phyloP scores from a whole-genome alignment of 2,113 vertebrate species.

The Coracopsis vasa region DNA sequence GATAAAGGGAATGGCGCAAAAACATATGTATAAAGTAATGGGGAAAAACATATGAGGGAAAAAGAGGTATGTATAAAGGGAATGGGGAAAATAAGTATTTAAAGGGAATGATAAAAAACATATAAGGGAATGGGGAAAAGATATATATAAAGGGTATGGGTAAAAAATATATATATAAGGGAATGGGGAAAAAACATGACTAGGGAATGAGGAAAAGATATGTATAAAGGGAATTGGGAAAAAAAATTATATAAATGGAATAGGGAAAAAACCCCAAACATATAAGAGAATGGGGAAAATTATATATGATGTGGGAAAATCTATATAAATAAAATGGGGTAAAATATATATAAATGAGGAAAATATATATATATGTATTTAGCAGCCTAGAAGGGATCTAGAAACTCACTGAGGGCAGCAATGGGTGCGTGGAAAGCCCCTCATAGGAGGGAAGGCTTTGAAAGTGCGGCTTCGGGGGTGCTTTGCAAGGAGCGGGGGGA shows the following conservation, averaged over 20 bases:
- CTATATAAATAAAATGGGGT: neutral
- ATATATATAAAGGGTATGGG: neutral
- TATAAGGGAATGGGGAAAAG: neutral
- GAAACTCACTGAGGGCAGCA: neutral
- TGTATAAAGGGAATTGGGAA: neutral
- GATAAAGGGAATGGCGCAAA: neutral
- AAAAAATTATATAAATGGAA: too few species aligned
- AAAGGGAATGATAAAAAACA: neutral
- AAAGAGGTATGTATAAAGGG: neutral
- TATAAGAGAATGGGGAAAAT: neutral
- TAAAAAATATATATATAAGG: neutral
- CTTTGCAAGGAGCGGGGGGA: neutral
- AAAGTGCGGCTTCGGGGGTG: neutral
- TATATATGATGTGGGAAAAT: neutral
- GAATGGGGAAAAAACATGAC: neutral
- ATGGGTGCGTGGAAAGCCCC: neutral
- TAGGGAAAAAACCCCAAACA: rapidly evolving
- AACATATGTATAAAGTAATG: too few species aligned
- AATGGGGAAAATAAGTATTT: neutral
- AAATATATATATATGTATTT: rapidly evolving
- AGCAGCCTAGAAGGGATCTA: neutral
- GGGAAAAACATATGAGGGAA: neutral
- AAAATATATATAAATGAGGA: neutral
- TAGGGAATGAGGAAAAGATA: neutral
- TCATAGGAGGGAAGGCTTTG: neutral